Evolutionary conservation across 2,113 vertebrate species (phyloP).

Genomic region (Meriones unguiculatus): DNA sequence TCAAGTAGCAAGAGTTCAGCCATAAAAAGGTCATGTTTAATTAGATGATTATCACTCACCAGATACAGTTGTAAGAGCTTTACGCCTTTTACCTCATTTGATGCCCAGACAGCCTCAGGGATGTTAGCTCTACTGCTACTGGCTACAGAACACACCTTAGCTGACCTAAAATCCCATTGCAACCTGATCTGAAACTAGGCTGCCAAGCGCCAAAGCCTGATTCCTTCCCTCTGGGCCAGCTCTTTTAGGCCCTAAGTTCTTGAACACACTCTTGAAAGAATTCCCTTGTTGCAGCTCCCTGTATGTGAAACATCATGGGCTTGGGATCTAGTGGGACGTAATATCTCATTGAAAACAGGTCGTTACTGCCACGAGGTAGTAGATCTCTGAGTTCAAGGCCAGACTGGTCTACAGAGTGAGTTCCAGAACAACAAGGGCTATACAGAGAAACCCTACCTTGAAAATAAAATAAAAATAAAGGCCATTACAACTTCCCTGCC

Average conservation of each 20-base stretch:
- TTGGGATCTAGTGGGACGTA: constrained; percentile 24
- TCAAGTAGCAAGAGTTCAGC: constrained; percentile 1
- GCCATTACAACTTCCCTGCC: not conserved
- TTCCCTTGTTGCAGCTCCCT: not conserved
- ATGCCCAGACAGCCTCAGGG: not conserved
- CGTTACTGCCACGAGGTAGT: not conserved
- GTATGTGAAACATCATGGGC: not conserved
- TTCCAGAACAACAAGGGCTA: not conserved
- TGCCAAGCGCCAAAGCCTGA: not conserved
- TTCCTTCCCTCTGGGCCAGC: not conserved
- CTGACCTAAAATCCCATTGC: not conserved
- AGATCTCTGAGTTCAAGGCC: not conserved
- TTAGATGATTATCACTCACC: not conserved
- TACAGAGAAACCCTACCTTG: not conserved
- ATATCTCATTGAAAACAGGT: constrained; percentile 33
- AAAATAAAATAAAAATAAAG: not conserved
- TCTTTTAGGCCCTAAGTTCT: not conserved
- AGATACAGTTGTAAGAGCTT: constrained; percentile 14
- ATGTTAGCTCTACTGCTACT: not conserved
- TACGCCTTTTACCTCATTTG: not conserved
- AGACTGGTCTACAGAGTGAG: not conserved
- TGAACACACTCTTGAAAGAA: not conserved
- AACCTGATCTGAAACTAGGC: not conserved
- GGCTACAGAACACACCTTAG: not conserved
- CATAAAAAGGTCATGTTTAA: not conserved